A percentile compares a stretch with the other conserved stretches of the same genome.
Conservation (phyloP, 2,888 invertebrate species). For the Caenorhabditis plicata region DNA sequence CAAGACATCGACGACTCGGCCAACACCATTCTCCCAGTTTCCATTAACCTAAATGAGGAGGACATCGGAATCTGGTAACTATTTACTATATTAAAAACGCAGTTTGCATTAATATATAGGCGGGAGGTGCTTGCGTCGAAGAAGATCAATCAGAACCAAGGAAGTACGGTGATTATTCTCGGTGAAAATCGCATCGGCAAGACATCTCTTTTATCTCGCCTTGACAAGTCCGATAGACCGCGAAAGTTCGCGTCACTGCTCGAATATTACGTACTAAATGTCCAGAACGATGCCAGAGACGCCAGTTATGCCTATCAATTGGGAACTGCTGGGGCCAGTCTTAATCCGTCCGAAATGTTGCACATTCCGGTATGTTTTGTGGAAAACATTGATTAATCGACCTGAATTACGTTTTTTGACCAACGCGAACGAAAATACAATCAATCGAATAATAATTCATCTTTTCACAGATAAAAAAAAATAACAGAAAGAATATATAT, state of each 20-base stretch:
- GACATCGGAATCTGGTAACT: conserved; percentile 30
- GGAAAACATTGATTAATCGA: background rate
- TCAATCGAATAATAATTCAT: too few species aligned
- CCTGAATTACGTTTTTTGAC: background rate
- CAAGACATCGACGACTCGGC: conserved; percentile 17
- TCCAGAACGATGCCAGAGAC: conserved; percentile 57
- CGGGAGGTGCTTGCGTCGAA: conserved; percentile 39
- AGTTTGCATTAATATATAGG: conserved; percentile 4
- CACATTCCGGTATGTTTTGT: conserved; percentile 40
- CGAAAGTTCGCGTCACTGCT: conserved; percentile 28
- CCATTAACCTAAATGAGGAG: conserved; percentile 16
- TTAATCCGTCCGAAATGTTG: conserved; percentile 54
- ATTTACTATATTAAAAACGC: background rate
- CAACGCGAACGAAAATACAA: too few species aligned
- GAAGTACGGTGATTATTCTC: conserved; percentile 52
- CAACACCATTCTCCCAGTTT: conserved; percentile 22
- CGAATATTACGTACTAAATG: conserved; percentile 58
- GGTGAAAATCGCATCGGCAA: conserved; percentile 58
- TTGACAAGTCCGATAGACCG: conserved; percentile 42
- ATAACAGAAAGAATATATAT: too few species aligned
- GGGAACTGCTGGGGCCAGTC: conserved; percentile 51
- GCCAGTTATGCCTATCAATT: conserved; percentile 62
- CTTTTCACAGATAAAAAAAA: too few species aligned
- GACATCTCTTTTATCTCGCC: conserved; percentile 51
- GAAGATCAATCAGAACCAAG: conserved; percentile 43